Evolutionary conservation across 2,797 vertebrate genomes (phyloP).

Genomic region (Smutsia temminckii): DNA sequence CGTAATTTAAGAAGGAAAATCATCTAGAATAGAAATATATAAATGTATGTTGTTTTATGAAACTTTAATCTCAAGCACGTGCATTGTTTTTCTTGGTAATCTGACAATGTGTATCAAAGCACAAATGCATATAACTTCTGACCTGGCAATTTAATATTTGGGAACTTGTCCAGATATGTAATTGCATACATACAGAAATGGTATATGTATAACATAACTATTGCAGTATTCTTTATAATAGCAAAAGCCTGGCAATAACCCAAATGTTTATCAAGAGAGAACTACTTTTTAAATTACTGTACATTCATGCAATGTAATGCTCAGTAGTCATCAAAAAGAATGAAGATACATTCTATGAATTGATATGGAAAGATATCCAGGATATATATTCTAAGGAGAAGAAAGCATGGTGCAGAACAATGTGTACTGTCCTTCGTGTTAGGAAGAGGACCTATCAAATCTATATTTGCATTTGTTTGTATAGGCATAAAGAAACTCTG

Average conservation of each 20-base stretch:
- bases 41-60: constrained; percentile 39
- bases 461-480: constrained; percentile 22
- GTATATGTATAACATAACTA: neutral
- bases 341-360: neutral
- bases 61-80: constrained; percentile 18
- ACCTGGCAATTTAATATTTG: neutral
- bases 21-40: constrained; percentile 25
- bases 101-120: constrained; percentile 43
- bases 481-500: neutral
- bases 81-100: constrained; percentile 24
- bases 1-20: constrained; percentile 44
- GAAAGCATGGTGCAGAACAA: neutral
- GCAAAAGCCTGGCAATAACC: constrained; percentile 22
- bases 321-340: constrained; percentile 30
- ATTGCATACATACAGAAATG: neutral
- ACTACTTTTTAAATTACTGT: constrained; percentile 38
- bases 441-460: neutral
- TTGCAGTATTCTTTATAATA: constrained; percentile 39
- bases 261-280: constrained; percentile 18
- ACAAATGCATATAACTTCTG: constrained; percentile 47
- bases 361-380: neutral
- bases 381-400: neutral
- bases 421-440: neutral
- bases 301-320: neutral
- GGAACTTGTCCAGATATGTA: constrained; percentile 35